Evolutionary conservation across 1,140 invertebrate species (phyloP).

Genomic region (Cotesia glomerata): DNA sequence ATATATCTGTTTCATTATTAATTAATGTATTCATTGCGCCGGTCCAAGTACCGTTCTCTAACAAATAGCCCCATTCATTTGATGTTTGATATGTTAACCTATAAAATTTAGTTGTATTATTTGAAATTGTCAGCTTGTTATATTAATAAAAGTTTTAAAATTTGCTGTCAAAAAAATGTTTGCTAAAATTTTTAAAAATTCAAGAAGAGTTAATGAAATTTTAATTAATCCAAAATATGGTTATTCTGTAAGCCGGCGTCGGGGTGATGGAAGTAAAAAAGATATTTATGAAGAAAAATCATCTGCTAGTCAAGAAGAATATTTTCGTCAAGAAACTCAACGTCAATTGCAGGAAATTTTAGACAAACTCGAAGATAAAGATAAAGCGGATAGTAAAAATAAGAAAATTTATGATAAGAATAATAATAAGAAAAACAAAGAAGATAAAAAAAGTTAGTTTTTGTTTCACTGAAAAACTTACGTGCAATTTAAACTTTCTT

Average conservation of each 20-base stretch:
- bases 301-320: constrained; percentile 47
- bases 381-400: constrained; percentile 24
- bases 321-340: constrained; percentile 48
- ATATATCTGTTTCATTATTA: constrained; percentile 47
- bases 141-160: too few relatives aligned
- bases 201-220: too few relatives aligned
- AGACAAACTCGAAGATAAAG: constrained; percentile 26
- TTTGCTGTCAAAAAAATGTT: too few relatives aligned
- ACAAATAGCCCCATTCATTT: constrained; percentile 45
- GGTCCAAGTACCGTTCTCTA: constrained; percentile 49
- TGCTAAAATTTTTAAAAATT: too few relatives aligned
- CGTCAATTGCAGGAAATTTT: constrained; percentile 45
- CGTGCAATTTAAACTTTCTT: constrained; percentile 58
- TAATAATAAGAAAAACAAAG: constrained; percentile 11
- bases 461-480: constrained; percentile 38
- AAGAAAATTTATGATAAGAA: constrained; percentile 14
- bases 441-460: not conserved
- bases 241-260: constrained; percentile 31
- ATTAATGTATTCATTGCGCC: constrained; percentile 49
- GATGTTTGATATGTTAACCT: constrained; percentile 46
- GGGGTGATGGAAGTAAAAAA: constrained; percentile 47
- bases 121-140: too few relatives aligned
- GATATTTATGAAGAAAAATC: constrained; percentile 51
- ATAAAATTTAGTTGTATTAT: not conserved
- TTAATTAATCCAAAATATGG: too few relatives aligned